These are phyloP conservation scores for Coturnix japonica DNA, from an alignment of 2,113 vertebrate genomes.

Conservation along the genomic window DNA sequence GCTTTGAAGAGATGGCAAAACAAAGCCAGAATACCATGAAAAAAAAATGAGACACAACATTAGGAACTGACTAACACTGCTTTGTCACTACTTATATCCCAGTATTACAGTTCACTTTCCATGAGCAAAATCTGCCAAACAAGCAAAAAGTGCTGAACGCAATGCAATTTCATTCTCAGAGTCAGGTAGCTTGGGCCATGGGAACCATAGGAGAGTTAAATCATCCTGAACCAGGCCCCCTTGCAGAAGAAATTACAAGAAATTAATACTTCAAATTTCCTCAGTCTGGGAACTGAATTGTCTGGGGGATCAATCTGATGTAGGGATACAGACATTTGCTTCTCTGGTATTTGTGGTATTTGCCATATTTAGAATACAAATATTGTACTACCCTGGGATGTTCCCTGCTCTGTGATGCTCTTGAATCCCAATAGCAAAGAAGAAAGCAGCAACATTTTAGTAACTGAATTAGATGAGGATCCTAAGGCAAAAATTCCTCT, in stretches of 20 bases:
- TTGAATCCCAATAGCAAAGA: conserved; percentile 27
- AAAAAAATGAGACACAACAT: background rate
- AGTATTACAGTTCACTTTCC: background rate
- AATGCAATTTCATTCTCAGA: background rate
- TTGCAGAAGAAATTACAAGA: conserved; percentile 19
- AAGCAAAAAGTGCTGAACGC: background rate
- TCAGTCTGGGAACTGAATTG: conserved; percentile 65
- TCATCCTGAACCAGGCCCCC: background rate
- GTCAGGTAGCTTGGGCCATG: background rate
- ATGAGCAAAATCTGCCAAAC: background rate
- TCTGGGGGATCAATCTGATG: conserved; percentile 58
- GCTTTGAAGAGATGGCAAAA: background rate
- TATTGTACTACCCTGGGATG: conserved; percentile 65
- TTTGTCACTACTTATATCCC: background rate
- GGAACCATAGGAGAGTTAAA: background rate
- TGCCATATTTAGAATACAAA: conserved; percentile 69
- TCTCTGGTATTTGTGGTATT: conserved; percentile 69
- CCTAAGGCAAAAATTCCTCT: background rate
- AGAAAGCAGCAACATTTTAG: background rate
- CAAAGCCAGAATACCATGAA: background rate
- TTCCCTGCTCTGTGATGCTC: conserved; percentile 7
- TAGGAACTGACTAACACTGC: background rate
- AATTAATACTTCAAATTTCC: conserved; percentile 60
- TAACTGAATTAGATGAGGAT: conserved; percentile 21
- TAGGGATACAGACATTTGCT: conserved; percentile 63